phyloP scores from a whole-genome alignment of 2,113 vertebrate genomes.

The Phrynosoma blainvillii region DNA sequence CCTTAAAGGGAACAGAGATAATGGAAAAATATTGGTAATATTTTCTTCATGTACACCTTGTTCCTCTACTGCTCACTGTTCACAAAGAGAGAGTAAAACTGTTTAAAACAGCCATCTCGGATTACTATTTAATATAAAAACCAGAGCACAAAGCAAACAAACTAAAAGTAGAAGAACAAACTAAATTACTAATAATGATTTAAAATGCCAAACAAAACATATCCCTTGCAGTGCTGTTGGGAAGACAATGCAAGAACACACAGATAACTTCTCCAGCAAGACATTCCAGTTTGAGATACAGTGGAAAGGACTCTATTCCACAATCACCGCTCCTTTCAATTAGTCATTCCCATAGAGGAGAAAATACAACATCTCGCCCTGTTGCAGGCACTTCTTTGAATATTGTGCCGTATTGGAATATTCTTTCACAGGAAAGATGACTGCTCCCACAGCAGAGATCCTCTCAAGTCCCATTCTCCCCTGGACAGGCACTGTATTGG shows the following conservation, averaged over 20 bases:
- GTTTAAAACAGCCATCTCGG: background rate
- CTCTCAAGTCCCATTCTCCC: too few relatives aligned
- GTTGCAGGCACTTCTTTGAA: too few relatives aligned
- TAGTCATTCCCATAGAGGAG: too few relatives aligned
- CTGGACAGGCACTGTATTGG: too few relatives aligned
- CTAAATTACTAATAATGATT: background rate
- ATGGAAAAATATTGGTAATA: background rate
- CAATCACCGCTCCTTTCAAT: too few relatives aligned
- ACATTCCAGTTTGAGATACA: background rate
- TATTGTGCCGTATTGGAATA: too few relatives aligned
- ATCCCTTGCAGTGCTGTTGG: background rate
- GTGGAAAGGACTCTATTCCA: background rate
- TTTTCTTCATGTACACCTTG: background rate
- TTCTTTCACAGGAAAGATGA: too few relatives aligned
- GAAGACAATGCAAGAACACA: background rate
- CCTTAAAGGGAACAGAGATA: constrained; percentile 41
- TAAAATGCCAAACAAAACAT: background rate
- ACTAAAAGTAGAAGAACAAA: background rate
- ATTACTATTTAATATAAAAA: background rate
- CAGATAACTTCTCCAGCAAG: background rate
- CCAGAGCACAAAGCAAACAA: background rate
- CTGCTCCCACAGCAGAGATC: too few relatives aligned
- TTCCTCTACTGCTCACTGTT: background rate
- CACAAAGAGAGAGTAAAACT: background rate
- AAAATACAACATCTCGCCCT: too few relatives aligned